Percentiles rank a stretch among this genome's conserved stretches.
phyloP scores from a whole-genome alignment of 2,113 vertebrate species.

The Dipodomys stephensi region DNA sequence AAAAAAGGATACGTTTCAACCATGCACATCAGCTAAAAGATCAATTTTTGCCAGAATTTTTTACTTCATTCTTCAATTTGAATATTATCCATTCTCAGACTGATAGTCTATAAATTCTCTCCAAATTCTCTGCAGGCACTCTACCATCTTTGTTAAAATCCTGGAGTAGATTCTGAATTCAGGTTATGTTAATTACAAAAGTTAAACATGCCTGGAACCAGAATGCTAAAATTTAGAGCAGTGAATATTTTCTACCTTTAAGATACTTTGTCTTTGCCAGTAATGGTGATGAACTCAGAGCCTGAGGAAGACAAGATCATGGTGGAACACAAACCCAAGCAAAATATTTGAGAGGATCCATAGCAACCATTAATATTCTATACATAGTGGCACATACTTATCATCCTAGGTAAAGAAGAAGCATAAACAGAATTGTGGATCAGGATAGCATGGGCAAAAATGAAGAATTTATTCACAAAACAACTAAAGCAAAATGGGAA shows the following conservation, averaged over 20 bases:
- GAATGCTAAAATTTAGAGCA: conserved; percentile 13
- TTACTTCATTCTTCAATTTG: neutral
- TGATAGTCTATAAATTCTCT: neutral
- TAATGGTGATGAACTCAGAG: too few species aligned
- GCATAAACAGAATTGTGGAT: too few species aligned
- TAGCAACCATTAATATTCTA: neutral
- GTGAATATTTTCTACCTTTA: neutral
- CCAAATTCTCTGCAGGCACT: neutral
- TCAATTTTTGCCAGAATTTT: neutral
- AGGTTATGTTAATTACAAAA: neutral
- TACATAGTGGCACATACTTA: too few species aligned
- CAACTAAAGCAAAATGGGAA: too few species aligned
- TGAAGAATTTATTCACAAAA: too few species aligned
- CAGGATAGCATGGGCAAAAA: too few species aligned
- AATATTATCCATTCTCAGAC: neutral
- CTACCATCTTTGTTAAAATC: neutral
- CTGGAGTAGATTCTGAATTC: neutral
- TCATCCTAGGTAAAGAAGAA: too few species aligned
- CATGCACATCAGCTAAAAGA: neutral
- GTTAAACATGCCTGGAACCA: neutral
- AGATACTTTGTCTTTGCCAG: neutral
- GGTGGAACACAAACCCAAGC: too few species aligned
- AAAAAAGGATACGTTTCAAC: conserved; percentile 17
- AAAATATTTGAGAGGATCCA: too few species aligned
- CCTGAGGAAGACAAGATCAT: too few species aligned